Conservation (phyloP, 2,888 invertebrate species). For the Agrochola lota region DNA sequence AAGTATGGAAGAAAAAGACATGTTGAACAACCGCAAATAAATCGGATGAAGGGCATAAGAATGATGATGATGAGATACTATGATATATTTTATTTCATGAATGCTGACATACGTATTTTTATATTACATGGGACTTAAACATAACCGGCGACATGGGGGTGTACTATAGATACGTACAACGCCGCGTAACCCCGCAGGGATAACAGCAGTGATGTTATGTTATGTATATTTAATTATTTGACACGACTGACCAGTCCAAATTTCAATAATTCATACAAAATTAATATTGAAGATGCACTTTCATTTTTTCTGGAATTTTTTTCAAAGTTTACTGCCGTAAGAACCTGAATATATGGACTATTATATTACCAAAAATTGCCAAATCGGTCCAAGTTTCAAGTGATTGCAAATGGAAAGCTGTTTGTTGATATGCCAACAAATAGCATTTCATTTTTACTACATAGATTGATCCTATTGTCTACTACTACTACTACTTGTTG, state of each 20-base stretch:
- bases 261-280: background rate
- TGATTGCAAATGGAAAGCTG: background rate
- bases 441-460: background rate
- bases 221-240: background rate
- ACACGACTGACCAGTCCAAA: background rate
- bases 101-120: background rate
- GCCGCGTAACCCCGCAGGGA: background rate
- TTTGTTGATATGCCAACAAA: background rate
- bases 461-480: background rate
- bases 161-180: background rate
- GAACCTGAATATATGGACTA: background rate
- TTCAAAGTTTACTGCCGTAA: no score
- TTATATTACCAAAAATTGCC: background rate
- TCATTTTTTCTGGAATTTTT: background rate
- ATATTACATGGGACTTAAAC: background rate
- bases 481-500: no score
- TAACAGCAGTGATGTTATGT: background rate
- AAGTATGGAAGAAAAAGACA: no score
- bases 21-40: no score
- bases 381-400: background rate
- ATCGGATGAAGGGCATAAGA: no score
- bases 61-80: no score
- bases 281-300: background rate
- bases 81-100: background rate
- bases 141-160: background rate